Conservation (phyloP, 2,888 invertebrate genomes). For the Monopis laevigella region DNA sequence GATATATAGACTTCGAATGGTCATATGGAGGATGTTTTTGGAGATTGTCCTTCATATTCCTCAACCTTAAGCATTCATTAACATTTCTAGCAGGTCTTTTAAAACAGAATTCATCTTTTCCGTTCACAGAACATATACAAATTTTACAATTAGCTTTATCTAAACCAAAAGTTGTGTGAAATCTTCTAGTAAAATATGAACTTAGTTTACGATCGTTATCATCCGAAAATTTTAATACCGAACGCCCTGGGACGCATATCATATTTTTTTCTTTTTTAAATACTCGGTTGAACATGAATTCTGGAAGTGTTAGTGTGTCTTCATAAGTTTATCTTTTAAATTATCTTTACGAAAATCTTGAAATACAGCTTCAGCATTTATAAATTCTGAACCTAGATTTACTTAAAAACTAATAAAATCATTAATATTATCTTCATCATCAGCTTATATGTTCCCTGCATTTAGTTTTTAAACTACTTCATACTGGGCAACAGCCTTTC, state of each 20-base stretch:
- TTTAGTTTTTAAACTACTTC: too few species aligned
- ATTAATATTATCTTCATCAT: too few species aligned
- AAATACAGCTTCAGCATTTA: too few species aligned
- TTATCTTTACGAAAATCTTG: too few species aligned
- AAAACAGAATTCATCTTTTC: constrained; percentile 39
- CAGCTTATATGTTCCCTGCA: too few species aligned
- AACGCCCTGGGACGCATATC: constrained; percentile 46
- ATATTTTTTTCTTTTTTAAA: constrained; percentile 21
- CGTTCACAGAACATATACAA: constrained; percentile 43
- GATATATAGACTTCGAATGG: constrained; percentile 29
- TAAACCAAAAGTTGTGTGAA: not conserved
- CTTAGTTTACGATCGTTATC: constrained; percentile 19
- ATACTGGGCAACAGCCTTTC: too few species aligned
- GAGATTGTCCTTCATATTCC: constrained; percentile 22
- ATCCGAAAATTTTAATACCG: constrained; percentile 29
- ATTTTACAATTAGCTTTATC: constrained; percentile 36
- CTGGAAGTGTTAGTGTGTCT: too few species aligned
- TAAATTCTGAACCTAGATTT: too few species aligned
- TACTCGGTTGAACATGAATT: too few species aligned
- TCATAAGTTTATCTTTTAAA: too few species aligned
- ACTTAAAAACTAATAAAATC: too few species aligned
- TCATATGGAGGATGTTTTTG: constrained; percentile 29
- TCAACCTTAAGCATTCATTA: constrained; percentile 44
- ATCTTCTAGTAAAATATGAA: not conserved
- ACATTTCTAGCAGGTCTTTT: constrained; percentile 39